Percentiles rank a stretch among this genome's conserved stretches.
phyloP scores from a whole-genome alignment of 2,888 invertebrate genomes.

The Phortica magna region DNA sequence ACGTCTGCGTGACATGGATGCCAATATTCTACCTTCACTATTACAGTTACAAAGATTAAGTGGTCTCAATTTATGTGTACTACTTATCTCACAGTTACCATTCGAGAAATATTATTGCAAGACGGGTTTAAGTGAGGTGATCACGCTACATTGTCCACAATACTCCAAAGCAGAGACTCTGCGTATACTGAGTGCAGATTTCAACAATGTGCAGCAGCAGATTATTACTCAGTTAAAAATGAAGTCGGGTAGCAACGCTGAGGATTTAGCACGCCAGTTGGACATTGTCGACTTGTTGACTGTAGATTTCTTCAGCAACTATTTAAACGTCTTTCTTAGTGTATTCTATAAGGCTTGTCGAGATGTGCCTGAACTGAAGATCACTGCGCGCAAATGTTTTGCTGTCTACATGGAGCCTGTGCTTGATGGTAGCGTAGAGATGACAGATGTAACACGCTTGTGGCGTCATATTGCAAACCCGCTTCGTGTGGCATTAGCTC shows the following conservation, averaged over 20 bases:
- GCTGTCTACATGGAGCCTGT: conserved; percentile 89
- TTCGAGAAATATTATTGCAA: conserved; percentile 89
- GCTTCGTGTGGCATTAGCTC: conserved; percentile 86
- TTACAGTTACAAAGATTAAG: conserved; percentile 87
- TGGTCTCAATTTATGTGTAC: conserved; percentile 84
- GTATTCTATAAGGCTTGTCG: conserved; percentile 91
- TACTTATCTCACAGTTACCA: conserved; percentile 87
- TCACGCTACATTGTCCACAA: conserved; percentile 87
- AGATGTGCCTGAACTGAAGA: conserved; percentile 89
- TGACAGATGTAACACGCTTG: conserved; percentile 83
- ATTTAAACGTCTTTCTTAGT: conserved; percentile 89
- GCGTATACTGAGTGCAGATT: conserved; percentile 79
- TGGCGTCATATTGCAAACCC: conserved; percentile 90
- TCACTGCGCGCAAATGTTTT: conserved; percentile 89
- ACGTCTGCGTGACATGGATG: conserved; percentile 86
- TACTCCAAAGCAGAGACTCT: conserved; percentile 86
- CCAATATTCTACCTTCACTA: conserved; percentile 85
- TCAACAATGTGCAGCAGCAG: conserved; percentile 51
- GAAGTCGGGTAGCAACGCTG: conserved; percentile 42
- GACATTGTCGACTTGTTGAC: conserved; percentile 71
- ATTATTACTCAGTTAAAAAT: conserved; percentile 44
- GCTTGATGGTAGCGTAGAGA: conserved; percentile 81
- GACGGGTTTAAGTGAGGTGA: conserved; percentile 84
- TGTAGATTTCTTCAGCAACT: conserved; percentile 84
- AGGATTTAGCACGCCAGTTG: conserved; percentile 38